Percentiles rank a stretch among this genome's conserved stretches.
phyloP scores from a whole-genome alignment of 2,113 vertebrate genomes.

The Takifugu bimaculatus region DNA sequence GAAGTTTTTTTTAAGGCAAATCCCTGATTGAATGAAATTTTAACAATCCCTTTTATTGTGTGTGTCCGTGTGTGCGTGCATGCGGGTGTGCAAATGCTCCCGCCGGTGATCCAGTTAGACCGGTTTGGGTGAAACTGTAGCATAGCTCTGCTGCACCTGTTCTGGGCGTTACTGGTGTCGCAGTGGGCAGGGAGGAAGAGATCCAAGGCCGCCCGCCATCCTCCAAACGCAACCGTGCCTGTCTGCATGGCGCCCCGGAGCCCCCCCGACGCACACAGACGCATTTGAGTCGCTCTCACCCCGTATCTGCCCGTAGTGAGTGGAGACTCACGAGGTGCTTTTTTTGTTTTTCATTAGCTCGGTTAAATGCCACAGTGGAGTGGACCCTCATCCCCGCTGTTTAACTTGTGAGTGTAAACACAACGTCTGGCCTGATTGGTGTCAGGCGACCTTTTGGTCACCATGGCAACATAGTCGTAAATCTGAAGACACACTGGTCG shows the following conservation, averaged over 20 bases:
- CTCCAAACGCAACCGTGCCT: slow-evolving; percentile 8
- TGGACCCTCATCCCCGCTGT: slow-evolving; percentile 18
- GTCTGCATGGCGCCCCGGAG: neutral
- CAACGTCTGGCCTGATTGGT: slow-evolving; percentile 58
- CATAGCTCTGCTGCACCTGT: slow-evolving; percentile 51
- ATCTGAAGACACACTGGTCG: slow-evolving; percentile 47
- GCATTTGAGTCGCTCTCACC: neutral
- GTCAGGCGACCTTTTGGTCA: slow-evolving; percentile 66
- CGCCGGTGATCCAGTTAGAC: slow-evolving; percentile 53
- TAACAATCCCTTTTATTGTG: too few relatives aligned
- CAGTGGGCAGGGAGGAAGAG: neutral
- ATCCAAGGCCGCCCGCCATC: slow-evolving; percentile 11
- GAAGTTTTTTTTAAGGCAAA: too few relatives aligned
- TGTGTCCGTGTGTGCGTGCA: neutral
- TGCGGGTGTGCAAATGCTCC: slow-evolving; percentile 8
- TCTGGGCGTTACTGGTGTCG: slow-evolving; percentile 20
- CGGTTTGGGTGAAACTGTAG: slow-evolving; percentile 71
- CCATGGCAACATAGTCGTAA: slow-evolving; percentile 46
- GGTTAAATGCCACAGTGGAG: slow-evolving; percentile 25
- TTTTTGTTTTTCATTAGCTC: slow-evolving; percentile 1
- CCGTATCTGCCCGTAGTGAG: neutral
- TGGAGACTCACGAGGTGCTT: slow-evolving; percentile 2
- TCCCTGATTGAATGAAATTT: too few relatives aligned
- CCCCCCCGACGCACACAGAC: neutral
- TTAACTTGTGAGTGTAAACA: slow-evolving; percentile 58